These are phyloP conservation scores for Beris chalybata DNA, from an alignment of 2,888 invertebrate genomes.

Conservation along the genomic window DNA sequence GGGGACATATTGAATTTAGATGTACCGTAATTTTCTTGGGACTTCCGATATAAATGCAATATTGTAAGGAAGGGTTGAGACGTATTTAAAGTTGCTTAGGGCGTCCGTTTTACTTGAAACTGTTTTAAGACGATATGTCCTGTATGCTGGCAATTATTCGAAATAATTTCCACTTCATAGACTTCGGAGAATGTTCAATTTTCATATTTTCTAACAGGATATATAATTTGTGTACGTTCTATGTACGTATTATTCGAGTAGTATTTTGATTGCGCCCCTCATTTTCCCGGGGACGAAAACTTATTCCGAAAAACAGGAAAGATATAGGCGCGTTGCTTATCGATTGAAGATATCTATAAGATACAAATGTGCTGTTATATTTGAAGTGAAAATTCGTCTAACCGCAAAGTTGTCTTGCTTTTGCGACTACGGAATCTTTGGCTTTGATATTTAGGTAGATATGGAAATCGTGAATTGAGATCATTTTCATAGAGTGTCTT, in stretches of 20 bases:
- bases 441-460: slow-evolving; percentile 26
- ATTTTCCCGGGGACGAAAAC: slow-evolving; percentile 7
- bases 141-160: slow-evolving; percentile 30
- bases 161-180: slow-evolving; percentile 28
- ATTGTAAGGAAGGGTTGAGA: no score
- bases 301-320: neutral
- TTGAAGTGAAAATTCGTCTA: slow-evolving; percentile 1
- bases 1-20: no score
- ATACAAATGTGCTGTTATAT: slow-evolving; percentile 25
- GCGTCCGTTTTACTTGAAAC: no score
- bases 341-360: slow-evolving; percentile 17
- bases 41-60: no score
- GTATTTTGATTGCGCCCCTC: slow-evolving; percentile 17
- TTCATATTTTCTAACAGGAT: slow-evolving; percentile 15
- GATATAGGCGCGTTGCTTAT: slow-evolving; percentile 10
- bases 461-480: slow-evolving; percentile 11
- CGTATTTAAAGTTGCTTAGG: no score
- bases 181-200: slow-evolving; percentile 27
- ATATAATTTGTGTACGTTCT: neutral
- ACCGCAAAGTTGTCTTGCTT: slow-evolving; percentile 27
- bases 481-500: slow-evolving; percentile 2
- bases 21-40: no score
- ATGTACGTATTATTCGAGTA: slow-evolving; percentile 5
- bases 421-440: slow-evolving; percentile 12
- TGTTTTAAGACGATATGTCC: neutral